Conservation (phyloP, 2,113 vertebrate species). For the Phaetusa simplex region DNA sequence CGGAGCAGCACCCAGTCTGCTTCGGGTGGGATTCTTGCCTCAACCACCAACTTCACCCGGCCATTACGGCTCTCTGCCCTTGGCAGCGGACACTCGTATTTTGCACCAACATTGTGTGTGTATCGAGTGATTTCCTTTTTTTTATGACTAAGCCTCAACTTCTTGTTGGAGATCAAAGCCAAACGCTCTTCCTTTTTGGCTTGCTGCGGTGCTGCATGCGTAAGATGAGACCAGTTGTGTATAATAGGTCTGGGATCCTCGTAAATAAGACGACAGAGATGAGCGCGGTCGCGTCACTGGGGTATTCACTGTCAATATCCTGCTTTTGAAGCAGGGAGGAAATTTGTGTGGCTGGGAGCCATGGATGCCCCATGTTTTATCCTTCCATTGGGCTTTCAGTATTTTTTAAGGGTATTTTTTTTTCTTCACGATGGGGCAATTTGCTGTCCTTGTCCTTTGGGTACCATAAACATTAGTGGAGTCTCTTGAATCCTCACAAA, state of each 20-base stretch:
- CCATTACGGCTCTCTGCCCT: not conserved
- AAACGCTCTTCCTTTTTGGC: constrained; percentile 3
- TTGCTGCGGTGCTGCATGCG: not conserved
- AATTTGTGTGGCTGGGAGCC: not conserved
- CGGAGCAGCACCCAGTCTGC: not conserved
- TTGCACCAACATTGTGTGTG: not conserved
- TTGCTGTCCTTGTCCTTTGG: not conserved
- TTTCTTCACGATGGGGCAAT: fast-evolving
- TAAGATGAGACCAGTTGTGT: not conserved
- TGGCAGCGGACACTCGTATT: not conserved
- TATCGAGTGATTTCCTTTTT: not conserved
- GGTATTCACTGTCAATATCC: not conserved
- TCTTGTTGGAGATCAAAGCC: not conserved
- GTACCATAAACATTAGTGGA: fast-evolving
- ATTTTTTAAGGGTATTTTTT: not conserved
- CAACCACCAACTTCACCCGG: fast-evolving
- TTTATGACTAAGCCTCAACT: not conserved
- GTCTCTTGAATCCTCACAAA: not conserved
- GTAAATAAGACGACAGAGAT: not conserved
- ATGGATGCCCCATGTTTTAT: fast-evolving
- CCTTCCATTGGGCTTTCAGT: not conserved
- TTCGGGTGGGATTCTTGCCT: fast-evolving
- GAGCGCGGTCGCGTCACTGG: not conserved
- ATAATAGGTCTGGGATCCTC: not conserved
- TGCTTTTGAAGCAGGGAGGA: constrained; percentile 3